Evolutionary conservation across 2,888 invertebrate genomes (phyloP).

Genomic region (Macrostomum cliftonense): DNA sequence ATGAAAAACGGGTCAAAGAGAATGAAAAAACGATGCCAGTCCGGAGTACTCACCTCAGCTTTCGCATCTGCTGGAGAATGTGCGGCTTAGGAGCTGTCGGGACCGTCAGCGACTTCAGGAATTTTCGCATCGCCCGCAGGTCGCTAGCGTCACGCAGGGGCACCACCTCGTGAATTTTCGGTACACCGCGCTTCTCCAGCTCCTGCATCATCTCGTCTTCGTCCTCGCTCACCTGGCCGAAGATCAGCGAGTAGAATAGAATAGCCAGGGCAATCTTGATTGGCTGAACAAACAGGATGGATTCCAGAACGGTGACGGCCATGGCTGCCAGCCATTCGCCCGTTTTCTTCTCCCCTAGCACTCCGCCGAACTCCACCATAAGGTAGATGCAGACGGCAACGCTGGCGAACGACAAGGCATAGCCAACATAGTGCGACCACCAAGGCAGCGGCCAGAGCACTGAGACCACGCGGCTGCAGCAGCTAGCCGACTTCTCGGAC

Average conservation of each 20-base stretch:
- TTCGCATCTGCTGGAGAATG: constrained; percentile 16
- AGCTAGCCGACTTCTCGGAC: too few relatives aligned
- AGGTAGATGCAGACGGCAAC: not conserved
- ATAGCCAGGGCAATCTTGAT: constrained; percentile 16
- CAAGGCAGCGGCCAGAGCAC: constrained; percentile 1
- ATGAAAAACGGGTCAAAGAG: too few relatives aligned
- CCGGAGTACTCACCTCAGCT: too few relatives aligned
- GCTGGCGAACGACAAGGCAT: not conserved
- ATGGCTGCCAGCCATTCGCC: constrained; percentile 12
- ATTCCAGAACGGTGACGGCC: constrained; percentile 13
- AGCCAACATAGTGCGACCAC: constrained; percentile 4
- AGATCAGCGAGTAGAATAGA: constrained; percentile 17
- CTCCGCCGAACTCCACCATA: constrained; percentile 9
- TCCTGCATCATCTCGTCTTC: constrained; percentile 12
- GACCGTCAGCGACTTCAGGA: constrained; percentile 7
- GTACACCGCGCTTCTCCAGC: constrained; percentile 9
- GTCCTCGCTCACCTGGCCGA: constrained; percentile 17
- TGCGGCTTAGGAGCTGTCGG: constrained; percentile 10
- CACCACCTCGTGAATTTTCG: constrained; percentile 16
- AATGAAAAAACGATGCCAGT: too few relatives aligned
- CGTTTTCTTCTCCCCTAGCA: constrained; percentile 11
- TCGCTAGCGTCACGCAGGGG: constrained; percentile 14
- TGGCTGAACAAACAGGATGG: constrained; percentile 14
- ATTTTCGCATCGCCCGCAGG: constrained; percentile 11
- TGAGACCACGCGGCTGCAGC: too few relatives aligned